Base-by-base conservation (phyloP, 2,888 invertebrate species). In the Melieria crassipennis region DNA sequence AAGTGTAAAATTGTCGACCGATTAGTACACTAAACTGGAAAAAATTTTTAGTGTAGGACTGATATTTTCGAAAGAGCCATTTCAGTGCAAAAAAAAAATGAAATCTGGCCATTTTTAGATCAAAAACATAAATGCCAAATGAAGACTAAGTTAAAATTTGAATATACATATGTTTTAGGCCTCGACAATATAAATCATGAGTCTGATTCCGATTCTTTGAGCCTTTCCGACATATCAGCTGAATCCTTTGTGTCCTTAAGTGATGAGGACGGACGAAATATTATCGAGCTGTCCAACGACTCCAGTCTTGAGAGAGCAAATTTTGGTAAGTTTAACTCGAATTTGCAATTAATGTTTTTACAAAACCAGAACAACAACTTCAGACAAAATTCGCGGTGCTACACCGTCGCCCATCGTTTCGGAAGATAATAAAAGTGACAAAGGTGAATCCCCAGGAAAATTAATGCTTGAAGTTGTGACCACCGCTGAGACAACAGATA, bases 231-330 rank as follows among this genome's bases (percentile, higher is more conserved):
- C 13, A 75, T 78, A 50, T 76, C 78, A 6, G 78, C 76, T 13
- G 76, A 77, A 55, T 74, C 78, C 45, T 75, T 75, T 61, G 76
- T 72, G 57, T 67, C 74, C 3, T 13, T 76, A 6, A 78, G 75
- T 56, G 76, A 78, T 65, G 73, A 76, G 56, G 76, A 73, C 46
- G 75, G 62, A 43, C 57, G 65, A 0, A 70, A 77, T 68, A 58
- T 77, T 48, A 78, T 78, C n/a, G 78, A 78, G 56, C 68, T 78
- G 65, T 78, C 78, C 7, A 78, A 77, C 63, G 78, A 77, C 65
- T 78, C 78, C 13, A 76, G 75, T 72, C 68, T 69, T 64, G 72
- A 76, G 43, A 65, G 56, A 61, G 71, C 65, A 52, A 70, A 75
- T 52, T 70, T 78, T 47, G 76, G 77, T 77, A 71, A 52, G 74